These are phyloP conservation scores for Gyrodactylus salaris DNA, from an alignment of 1,140 invertebrate species.

Conservation along the genomic window DNA sequence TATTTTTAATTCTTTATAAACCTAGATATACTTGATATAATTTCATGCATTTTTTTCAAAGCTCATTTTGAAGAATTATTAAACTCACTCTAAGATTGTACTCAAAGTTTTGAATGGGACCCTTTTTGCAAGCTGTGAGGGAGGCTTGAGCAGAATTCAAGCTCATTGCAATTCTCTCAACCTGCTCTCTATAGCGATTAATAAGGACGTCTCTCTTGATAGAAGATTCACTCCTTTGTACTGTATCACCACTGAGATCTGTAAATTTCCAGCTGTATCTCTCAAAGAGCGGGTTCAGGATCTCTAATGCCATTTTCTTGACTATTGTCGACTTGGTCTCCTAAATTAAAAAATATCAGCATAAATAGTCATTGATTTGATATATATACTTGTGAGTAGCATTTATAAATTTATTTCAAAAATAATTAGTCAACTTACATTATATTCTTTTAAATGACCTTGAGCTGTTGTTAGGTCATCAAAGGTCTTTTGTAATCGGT, in stretches of 20 bases:
- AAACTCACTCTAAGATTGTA: not conserved
- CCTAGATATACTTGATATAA: too few species aligned
- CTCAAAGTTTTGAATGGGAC: not conserved
- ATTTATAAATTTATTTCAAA: too few species aligned
- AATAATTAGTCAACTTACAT: too few species aligned
- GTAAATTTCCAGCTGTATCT: not conserved
- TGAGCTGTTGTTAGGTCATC: not conserved
- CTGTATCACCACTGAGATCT: not conserved
- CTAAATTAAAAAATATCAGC: too few species aligned
- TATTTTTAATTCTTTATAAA: too few species aligned
- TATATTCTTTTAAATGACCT: not conserved
- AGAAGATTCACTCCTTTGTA: not conserved
- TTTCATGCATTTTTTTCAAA: too few species aligned
- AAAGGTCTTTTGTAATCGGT: not conserved
- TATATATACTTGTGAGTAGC: too few species aligned
- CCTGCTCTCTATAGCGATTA: not conserved
- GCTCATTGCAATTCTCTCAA: not conserved
- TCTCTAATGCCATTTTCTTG: not conserved
- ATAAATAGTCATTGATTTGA: too few species aligned
- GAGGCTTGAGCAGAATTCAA: not conserved
- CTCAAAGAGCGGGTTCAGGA: not conserved
- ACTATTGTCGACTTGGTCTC: not conserved
- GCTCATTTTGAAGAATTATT: too few species aligned
- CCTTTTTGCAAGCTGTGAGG: not conserved
- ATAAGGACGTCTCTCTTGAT: too few species aligned